phyloP scores from a whole-genome alignment of 2,888 invertebrate genomes.

The Panorpa germanica region DNA sequence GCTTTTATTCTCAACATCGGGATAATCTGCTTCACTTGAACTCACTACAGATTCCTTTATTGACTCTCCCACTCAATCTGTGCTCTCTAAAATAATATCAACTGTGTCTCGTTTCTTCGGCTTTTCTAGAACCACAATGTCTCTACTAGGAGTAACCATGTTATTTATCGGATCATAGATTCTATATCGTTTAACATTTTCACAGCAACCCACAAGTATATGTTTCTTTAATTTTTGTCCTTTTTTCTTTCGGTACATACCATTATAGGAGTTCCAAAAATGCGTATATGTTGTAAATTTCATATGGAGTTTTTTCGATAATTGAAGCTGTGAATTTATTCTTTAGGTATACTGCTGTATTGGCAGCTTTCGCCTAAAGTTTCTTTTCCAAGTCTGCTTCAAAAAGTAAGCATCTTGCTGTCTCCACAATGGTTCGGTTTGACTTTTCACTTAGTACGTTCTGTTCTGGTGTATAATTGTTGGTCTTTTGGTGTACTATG shows the following conservation, averaged over 20 bases:
- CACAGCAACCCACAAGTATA: slow-evolving; percentile 14
- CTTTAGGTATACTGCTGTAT: slow-evolving; percentile 4
- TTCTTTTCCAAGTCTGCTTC: slow-evolving; percentile 8
- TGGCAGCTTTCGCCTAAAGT: slow-evolving; percentile 10
- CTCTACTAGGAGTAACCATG: slow-evolving; percentile 12
- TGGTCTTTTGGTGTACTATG: slow-evolving; percentile 13
- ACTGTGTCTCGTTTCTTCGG: not conserved
- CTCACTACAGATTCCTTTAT: slow-evolving; percentile 2
- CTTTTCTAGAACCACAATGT: slow-evolving; percentile 13
- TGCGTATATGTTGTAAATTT: slow-evolving; percentile 16
- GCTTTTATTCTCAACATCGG: not conserved
- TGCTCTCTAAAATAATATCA: not conserved
- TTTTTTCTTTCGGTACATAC: too few relatives aligned
- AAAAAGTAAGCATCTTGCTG: slow-evolving; percentile 13
- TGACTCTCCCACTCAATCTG: slow-evolving; percentile 5
- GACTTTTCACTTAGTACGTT: slow-evolving; percentile 11
- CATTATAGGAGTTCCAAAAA: too few relatives aligned
- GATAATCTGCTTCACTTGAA: too few relatives aligned
- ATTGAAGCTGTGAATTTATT: slow-evolving; percentile 7
- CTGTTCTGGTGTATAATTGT: slow-evolving; percentile 3
- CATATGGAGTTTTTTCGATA: slow-evolving; percentile 16
- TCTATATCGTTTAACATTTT: slow-evolving; percentile 13
- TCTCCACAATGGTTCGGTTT: slow-evolving; percentile 13
- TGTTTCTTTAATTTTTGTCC: too few relatives aligned
- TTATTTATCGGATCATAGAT: slow-evolving; percentile 12